These are phyloP conservation scores for Automeris io DNA, from an alignment of 2,888 invertebrate species.

Conservation along the genomic window DNA sequence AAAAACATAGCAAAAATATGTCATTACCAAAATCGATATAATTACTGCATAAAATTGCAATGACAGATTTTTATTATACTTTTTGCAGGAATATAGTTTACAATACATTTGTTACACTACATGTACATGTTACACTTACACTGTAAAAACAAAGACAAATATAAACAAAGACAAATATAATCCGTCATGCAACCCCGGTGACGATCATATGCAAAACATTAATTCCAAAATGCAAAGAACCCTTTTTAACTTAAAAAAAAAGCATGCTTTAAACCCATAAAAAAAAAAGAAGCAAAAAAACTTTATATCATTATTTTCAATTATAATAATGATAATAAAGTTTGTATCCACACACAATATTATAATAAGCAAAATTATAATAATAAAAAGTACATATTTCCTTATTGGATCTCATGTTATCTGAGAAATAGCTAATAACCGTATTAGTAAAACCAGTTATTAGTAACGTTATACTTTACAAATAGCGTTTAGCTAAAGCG, in stretches of 20 bases:
- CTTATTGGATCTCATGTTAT: background rate
- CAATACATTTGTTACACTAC: background rate
- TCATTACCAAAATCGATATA: background rate
- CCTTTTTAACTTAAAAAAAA: slow-evolving; percentile 2
- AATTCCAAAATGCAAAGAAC: slow-evolving; percentile 1
- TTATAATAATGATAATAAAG: background rate
- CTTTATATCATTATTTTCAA: background rate
- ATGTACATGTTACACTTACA: slow-evolving; percentile 5
- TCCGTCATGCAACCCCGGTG: slow-evolving; percentile 5
- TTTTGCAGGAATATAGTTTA: background rate
- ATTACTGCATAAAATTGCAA: background rate
- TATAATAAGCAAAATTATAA: background rate
- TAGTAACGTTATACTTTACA: background rate
- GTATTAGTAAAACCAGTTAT: background rate
- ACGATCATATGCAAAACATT: slow-evolving; percentile 1
- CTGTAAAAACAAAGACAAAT: slow-evolving; percentile 2
- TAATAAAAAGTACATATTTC: background rate
- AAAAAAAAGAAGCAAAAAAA: background rate
- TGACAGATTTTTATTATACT: background rate
- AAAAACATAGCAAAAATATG: slow-evolving; percentile 6
- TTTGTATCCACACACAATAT: background rate
- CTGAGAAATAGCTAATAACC: background rate
- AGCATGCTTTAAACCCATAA: background rate
- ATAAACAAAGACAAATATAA: background rate
- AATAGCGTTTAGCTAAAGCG: background rate